Conservation (phyloP, 2,888 invertebrate genomes). For the Petrolisthes manimaculis region DNA sequence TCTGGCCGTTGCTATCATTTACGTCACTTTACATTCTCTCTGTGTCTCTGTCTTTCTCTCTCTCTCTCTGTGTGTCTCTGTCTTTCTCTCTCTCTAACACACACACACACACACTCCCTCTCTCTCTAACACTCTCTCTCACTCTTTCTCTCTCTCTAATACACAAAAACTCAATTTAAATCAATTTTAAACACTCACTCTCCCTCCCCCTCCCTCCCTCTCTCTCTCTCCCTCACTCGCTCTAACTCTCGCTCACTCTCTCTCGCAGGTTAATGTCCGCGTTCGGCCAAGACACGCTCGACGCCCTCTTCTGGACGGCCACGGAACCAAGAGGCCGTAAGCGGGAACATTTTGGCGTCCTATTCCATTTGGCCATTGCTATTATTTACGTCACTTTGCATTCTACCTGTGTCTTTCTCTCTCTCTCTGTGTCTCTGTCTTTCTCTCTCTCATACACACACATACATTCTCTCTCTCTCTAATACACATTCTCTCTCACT, state of each 20-base stretch:
- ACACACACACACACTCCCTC: neutral
- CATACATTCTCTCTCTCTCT: too few species aligned
- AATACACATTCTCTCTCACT: too few species aligned
- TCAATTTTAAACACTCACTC: too few species aligned
- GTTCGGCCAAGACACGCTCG: conserved; percentile 97
- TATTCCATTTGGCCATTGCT: conserved; percentile 92
- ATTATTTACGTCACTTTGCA: conserved; percentile 92
- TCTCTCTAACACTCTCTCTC: neutral
- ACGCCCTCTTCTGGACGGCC: conserved; percentile 98
- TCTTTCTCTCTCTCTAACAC: neutral
- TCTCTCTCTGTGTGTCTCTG: neutral
- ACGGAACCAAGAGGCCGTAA: conserved; percentile 90
- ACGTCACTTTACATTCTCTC: conserved; percentile 94
- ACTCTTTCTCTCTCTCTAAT: too few species aligned
- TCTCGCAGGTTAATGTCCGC: conserved; percentile 82
- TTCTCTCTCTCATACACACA: too few species aligned
- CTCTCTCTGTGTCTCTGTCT: too few species aligned
- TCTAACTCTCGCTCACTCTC: too few species aligned
- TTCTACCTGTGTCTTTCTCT: conserved; percentile 88
- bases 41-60: neutral
- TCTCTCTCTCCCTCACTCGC: too few species aligned
- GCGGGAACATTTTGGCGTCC: conserved; percentile 85
- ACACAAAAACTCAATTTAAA: too few species aligned
- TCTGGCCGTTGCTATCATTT: conserved; percentile 88
- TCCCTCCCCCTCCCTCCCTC: too few species aligned